These are phyloP conservation scores for Gisinianus flammeolus DNA, from an alignment of 2,888 invertebrate species.

Conservation along the genomic window DNA sequence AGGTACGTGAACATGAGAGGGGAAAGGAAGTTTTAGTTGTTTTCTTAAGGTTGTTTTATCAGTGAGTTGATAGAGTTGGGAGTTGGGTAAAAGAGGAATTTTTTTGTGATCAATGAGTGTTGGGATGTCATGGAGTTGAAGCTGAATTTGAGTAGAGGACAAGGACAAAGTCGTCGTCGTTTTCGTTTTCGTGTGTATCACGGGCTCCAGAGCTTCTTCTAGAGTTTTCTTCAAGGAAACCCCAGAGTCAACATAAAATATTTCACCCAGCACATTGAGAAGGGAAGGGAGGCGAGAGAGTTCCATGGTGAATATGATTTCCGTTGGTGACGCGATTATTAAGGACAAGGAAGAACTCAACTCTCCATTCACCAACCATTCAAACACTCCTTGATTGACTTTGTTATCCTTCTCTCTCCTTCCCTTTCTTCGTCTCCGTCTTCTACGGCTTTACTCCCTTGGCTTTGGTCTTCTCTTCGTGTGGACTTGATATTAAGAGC, in stretches of 20 bases:
- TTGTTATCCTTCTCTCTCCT: not conserved
- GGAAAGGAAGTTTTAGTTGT: no score
- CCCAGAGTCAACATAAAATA: no score
- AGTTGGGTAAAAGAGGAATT: not conserved
- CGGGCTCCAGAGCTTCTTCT: not conserved
- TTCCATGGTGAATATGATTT: not conserved
- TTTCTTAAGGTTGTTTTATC: no score
- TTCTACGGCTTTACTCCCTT: not conserved
- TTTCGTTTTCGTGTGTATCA: not conserved
- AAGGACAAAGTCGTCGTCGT: not conserved
- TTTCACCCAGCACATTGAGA: not conserved
- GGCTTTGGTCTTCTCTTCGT: not conserved
- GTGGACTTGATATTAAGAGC: not conserved
- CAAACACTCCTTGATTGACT: conserved; percentile 19
- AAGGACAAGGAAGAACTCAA: no score
- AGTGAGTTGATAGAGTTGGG: not conserved
- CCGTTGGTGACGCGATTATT: no score
- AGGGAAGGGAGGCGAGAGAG: not conserved
- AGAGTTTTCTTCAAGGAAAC: not conserved
- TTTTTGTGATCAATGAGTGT: not conserved
- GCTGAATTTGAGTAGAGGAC: not conserved
- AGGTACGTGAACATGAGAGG: no score
- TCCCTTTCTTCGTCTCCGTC: not conserved
- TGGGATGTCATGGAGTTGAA: not conserved
- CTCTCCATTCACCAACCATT: no score